Evolutionary conservation across 2,113 vertebrate species (phyloP).

Genomic region (Antechinus stuartii): DNA sequence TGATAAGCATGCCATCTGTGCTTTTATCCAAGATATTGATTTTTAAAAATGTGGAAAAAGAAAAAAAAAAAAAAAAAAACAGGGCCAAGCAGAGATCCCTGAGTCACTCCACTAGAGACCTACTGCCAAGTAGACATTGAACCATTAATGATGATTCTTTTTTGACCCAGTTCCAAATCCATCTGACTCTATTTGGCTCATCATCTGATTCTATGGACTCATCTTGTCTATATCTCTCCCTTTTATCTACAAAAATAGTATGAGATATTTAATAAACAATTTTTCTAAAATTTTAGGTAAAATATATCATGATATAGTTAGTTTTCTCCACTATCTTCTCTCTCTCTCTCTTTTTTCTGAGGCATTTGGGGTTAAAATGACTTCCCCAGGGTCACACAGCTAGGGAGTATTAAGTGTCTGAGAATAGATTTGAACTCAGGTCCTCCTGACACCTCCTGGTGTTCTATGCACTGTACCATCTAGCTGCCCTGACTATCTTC

Average conservation of each 20-base stretch:
- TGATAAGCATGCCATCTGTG: not conserved
- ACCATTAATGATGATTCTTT: not conserved
- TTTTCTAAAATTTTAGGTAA: not conserved
- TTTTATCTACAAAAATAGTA: not conserved
- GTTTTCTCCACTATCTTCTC: not conserved
- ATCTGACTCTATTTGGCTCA: not conserved
- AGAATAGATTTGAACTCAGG: no score
- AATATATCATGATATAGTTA: not conserved
- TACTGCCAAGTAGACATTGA: not conserved
- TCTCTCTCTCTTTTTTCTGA: no score
- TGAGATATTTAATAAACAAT: not conserved
- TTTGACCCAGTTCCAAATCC: not conserved
- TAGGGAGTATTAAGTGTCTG: no score
- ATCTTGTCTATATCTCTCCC: not conserved
- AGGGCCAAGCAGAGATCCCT: not conserved
- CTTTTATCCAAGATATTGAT: not conserved
- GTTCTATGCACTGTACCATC: no score
- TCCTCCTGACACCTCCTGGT: no score
- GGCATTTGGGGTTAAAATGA: no score
- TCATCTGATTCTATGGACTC: no score
- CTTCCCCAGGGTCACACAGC: no score
- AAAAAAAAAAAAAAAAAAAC: not conserved
- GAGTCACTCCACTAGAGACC: not conserved
- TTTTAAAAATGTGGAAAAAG: not conserved
- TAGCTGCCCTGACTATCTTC: no score